Percentiles rank a stretch among this genome's conserved stretches.
Evolutionary conservation across 1,140 invertebrate genomes (phyloP).

Genomic region (Battus philenor): DNA sequence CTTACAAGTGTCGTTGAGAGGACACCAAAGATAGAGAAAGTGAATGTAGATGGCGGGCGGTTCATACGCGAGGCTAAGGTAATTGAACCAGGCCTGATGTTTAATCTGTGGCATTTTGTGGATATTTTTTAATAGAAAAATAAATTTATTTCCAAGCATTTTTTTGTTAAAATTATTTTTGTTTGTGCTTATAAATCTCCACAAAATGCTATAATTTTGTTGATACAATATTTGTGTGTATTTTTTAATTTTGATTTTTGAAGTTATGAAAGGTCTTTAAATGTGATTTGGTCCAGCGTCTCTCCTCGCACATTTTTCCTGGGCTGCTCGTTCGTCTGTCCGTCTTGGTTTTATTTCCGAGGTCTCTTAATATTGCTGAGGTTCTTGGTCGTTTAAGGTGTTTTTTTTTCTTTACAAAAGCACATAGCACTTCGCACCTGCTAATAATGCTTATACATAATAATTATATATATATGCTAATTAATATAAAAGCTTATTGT

Average conservation of each 20-base stretch:
- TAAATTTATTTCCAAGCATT: too few species aligned
- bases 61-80: conserved; percentile 99
- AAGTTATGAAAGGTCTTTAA: conserved; percentile 44
- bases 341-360: conserved; percentile 17
- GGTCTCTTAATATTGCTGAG: conserved; percentile 19
- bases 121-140: too few species aligned
- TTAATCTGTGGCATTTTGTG: conserved; percentile 25
- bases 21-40: conserved; percentile 94
- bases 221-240: too few species aligned
- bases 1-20: conserved; percentile 93
- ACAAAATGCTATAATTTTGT: too few species aligned
- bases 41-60: conserved; percentile 95
- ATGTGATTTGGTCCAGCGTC: conserved; percentile 46
- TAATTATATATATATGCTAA: neutral
- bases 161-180: too few species aligned
- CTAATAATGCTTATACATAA: neutral
- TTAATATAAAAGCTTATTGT: conserved; percentile 26
- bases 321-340: conserved; percentile 18
- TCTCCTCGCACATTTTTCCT: conserved; percentile 23
- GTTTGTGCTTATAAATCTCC: too few species aligned
- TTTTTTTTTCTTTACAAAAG: neutral
- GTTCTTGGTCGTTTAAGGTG: conserved; percentile 3
- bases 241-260: conserved; percentile 21
- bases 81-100: conserved; percentile 59
- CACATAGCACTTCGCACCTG: neutral